These are phyloP conservation scores for Tethea ocularis DNA, from an alignment of 2,888 invertebrate genomes.

Conservation along the genomic window DNA sequence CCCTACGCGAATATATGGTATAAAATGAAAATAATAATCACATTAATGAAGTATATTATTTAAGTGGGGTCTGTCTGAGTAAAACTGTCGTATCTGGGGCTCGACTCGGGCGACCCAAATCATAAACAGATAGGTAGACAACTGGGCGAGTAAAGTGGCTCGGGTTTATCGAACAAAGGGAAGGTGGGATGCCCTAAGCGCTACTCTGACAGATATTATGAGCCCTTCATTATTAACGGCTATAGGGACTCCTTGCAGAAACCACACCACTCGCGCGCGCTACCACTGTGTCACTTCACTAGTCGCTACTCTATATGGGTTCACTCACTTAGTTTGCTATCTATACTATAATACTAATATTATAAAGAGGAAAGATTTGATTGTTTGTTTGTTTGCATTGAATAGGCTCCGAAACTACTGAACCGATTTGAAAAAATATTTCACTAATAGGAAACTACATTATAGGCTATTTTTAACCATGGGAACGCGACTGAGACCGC, in stretches of 20 bases:
- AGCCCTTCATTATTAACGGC: slow-evolving; percentile 48
- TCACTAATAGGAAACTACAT: too few relatives aligned
- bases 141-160: slow-evolving; percentile 41
- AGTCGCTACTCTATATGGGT: too few relatives aligned
- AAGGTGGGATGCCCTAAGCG: slow-evolving; percentile 35
- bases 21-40: not conserved
- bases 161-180: slow-evolving; percentile 38
- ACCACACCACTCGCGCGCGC: slow-evolving; percentile 17
- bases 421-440: too few relatives aligned
- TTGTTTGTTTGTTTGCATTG: too few relatives aligned
- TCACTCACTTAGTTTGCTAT: too few relatives aligned
- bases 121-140: slow-evolving; percentile 42
- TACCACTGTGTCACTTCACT: slow-evolving; percentile 29
- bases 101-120: slow-evolving; percentile 33
- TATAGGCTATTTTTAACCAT: too few relatives aligned
- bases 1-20: too few relatives aligned
- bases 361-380: too few relatives aligned
- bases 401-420: too few relatives aligned
- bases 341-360: too few relatives aligned
- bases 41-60: slow-evolving; percentile 29
- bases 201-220: slow-evolving; percentile 48
- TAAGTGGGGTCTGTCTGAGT: slow-evolving; percentile 25
- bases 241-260: slow-evolving; percentile 30
- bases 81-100: slow-evolving; percentile 30
- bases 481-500: too few relatives aligned